Evolutionary conservation across 2,888 invertebrate genomes (phyloP).

Genomic region (Galerucella nymphaeae): DNA sequence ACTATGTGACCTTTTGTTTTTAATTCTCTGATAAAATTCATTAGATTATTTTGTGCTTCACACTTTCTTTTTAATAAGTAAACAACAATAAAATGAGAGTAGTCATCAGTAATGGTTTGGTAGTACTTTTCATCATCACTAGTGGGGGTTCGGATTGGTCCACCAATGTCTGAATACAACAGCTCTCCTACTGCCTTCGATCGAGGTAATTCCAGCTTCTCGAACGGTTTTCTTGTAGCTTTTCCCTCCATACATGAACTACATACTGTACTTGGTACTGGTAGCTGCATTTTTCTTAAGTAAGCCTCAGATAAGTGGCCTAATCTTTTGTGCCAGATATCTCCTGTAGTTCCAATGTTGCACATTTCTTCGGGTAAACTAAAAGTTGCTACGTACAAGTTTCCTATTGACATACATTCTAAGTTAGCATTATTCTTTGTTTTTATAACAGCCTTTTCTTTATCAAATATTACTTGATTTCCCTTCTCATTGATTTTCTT

Average conservation of each 20-base stretch:
- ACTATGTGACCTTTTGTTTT: too few species aligned
- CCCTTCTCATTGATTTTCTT: too few species aligned
- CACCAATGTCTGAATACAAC: not conserved
- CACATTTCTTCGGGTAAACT: constrained; percentile 2
- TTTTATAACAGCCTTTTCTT: not conserved
- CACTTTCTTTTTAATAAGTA: too few species aligned
- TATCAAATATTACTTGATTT: too few species aligned
- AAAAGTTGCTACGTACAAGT: constrained; percentile 7
- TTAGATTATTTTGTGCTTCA: too few species aligned
- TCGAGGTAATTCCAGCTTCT: not conserved
- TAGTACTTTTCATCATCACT: too few species aligned
- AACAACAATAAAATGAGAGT: too few species aligned
- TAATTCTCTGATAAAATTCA: too few species aligned
- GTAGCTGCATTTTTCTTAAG: constrained; percentile 4
- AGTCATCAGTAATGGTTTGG: too few species aligned
- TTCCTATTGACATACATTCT: not conserved
- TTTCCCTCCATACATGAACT: constrained; percentile 8
- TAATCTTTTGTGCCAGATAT: not conserved
- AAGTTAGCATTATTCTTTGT: not conserved
- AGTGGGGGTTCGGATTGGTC: too few species aligned
- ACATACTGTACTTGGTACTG: not conserved
- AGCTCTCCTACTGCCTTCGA: constrained; percentile 1
- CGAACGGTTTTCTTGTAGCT: constrained; percentile 11
- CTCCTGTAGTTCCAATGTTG: too few species aligned
- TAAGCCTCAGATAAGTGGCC: not conserved